phyloP scores from a whole-genome alignment of 2,797 vertebrate species.

The Chaunax sp. region DNA sequence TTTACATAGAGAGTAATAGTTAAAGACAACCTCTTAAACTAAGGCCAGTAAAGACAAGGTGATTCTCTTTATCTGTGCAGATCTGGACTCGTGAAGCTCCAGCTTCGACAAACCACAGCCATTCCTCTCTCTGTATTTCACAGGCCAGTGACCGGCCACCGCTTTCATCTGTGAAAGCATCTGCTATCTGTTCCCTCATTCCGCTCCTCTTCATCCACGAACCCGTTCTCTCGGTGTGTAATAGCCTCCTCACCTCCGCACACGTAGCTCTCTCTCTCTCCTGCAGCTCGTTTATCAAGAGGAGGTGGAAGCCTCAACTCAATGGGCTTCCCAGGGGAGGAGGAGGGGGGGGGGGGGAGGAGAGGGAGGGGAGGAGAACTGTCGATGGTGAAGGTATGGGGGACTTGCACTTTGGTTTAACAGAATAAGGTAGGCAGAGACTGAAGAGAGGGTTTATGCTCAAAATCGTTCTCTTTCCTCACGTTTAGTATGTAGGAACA shows the following conservation, averaged over 20 bases:
- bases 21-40: slow-evolving; percentile 12
- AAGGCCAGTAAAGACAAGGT: slow-evolving; percentile 14
- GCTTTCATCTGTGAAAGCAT: slow-evolving; percentile 58
- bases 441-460: not conserved
- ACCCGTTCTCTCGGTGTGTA: slow-evolving; percentile 41
- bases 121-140: slow-evolving; percentile 55
- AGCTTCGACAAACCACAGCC: slow-evolving; percentile 20
- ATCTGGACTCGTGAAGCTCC: slow-evolving; percentile 19
- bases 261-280: slow-evolving; percentile 47
- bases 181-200: slow-evolving; percentile 47
- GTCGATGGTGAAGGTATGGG: slow-evolving; percentile 23
- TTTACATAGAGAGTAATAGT: slow-evolving; percentile 16
- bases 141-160: slow-evolving; percentile 61
- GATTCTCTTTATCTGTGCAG: slow-evolving; percentile 27
- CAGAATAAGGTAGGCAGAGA: slow-evolving; percentile 1
- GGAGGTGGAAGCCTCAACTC: slow-evolving; percentile 41
- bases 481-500: too few species aligned
- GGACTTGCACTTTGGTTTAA: slow-evolving; percentile 23
- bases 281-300: slow-evolving; percentile 57
- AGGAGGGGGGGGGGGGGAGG: not conserved
- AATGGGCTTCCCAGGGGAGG: slow-evolving; percentile 24
- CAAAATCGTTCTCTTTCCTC: too few species aligned
- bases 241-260: slow-evolving; percentile 30
- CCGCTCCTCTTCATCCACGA: slow-evolving; percentile 45
- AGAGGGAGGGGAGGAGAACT: not conserved